Percentiles rank a stretch among this genome's conserved stretches.
Evolutionary conservation across 2,888 invertebrate genomes (phyloP).

Genomic region (Cheiracanthium punctorium): DNA sequence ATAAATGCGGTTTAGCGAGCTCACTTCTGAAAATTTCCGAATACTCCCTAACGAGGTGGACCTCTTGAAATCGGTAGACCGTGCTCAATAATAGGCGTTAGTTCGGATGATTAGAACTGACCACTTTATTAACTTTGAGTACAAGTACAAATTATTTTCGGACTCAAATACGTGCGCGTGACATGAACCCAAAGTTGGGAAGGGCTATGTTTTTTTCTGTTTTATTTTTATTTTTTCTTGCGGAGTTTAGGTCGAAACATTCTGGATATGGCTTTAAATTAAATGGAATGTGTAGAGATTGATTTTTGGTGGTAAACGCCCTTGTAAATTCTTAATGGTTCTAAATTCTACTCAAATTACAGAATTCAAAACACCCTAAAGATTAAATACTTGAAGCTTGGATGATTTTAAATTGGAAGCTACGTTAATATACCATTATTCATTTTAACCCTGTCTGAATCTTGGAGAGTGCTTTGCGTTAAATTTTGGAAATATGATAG

Average conservation of each 20-base stretch:
- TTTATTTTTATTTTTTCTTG: not conserved
- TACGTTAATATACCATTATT: slow-evolving; percentile 35
- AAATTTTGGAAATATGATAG: no score
- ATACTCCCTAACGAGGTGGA: slow-evolving; percentile 38
- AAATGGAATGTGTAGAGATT: slow-evolving; percentile 43
- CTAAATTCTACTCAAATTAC: slow-evolving; percentile 35
- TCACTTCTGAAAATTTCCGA: slow-evolving; percentile 46
- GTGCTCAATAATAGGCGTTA: slow-evolving; percentile 31
- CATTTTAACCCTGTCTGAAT: slow-evolving; percentile 6
- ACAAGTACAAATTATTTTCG: slow-evolving; percentile 28
- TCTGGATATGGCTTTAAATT: slow-evolving; percentile 28
- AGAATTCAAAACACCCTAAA: slow-evolving; percentile 27
- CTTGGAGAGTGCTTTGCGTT: no score
- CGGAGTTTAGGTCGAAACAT: not conserved
- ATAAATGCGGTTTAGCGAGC: slow-evolving; percentile 50
- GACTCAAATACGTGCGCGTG: slow-evolving; percentile 22
- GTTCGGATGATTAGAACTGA: slow-evolving; percentile 27
- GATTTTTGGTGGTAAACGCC: slow-evolving; percentile 10
- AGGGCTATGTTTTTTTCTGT: not conserved
- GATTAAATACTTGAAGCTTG: slow-evolving; percentile 6
- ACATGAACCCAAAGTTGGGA: slow-evolving; percentile 4
- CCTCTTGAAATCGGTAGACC: not conserved
- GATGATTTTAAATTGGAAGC: slow-evolving; percentile 45
- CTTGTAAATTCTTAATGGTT: not conserved
- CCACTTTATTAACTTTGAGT: slow-evolving; percentile 62